Conservation (phyloP, 2,888 invertebrate genomes). For the Agrilus biguttatus region DNA sequence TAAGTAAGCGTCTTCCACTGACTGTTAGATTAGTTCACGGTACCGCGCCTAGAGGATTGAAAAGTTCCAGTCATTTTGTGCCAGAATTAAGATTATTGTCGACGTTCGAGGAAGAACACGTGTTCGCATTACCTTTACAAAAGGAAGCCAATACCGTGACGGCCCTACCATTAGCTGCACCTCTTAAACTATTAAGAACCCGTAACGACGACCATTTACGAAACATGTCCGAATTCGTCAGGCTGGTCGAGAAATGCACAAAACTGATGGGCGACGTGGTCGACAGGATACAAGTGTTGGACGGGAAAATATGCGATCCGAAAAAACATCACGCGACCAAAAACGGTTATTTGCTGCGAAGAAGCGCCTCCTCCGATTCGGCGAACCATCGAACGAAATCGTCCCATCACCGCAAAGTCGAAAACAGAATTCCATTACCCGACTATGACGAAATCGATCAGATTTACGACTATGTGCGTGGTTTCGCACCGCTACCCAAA, state of each 20-base stretch:
- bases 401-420: constrained; percentile 38
- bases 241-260: constrained; percentile 64
- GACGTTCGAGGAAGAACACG: constrained; percentile 73
- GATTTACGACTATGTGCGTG: constrained; percentile 89
- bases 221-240: constrained; percentile 46
- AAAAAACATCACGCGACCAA: constrained; percentile 28
- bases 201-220: constrained; percentile 70
- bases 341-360: constrained; percentile 53
- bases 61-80: constrained; percentile 68
- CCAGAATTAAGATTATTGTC: constrained; percentile 73
- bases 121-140: constrained; percentile 71
- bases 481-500: constrained; percentile 81
- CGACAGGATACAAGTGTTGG: constrained; percentile 67
- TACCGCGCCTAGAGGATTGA: constrained; percentile 69
- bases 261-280: constrained; percentile 61
- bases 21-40: constrained; percentile 88
- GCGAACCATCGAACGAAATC: constrained; percentile 38
- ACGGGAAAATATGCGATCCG: constrained; percentile 61
- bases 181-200: constrained; percentile 69
- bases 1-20: constrained; percentile 80
- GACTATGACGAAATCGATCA: constrained; percentile 94
- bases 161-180: constrained; percentile 73
- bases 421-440: constrained; percentile 40
- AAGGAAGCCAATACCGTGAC: constrained; percentile 65
- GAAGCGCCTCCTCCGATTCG: constrained; percentile 67